Conservation (phyloP, 2,797 vertebrate species). For the Pseudopleuronectes americanus region DNA sequence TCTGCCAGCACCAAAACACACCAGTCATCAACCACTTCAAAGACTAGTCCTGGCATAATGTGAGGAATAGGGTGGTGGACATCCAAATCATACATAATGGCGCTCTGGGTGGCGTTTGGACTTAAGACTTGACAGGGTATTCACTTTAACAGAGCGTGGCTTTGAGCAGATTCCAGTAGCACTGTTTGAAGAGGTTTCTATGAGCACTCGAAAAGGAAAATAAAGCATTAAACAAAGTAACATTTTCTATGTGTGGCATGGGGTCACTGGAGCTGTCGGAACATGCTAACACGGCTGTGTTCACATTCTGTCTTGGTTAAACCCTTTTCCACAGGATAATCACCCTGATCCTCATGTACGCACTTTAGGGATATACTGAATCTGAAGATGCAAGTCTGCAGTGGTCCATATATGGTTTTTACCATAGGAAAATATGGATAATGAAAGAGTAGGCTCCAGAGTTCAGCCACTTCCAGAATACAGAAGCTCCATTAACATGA, state of each 20-base stretch:
- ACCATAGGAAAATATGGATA: slow-evolving; percentile 49
- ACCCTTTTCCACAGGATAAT: slow-evolving; percentile 66
- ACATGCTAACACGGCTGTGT: slow-evolving; percentile 58
- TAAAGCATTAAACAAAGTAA: slow-evolving; percentile 59
- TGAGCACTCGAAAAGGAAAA: slow-evolving; percentile 60
- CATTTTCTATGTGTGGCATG: slow-evolving; percentile 38
- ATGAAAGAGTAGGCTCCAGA: slow-evolving; percentile 30
- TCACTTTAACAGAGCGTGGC: slow-evolving; percentile 39
- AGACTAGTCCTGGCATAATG: slow-evolving; percentile 45
- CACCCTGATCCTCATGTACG: slow-evolving; percentile 32
- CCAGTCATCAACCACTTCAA: slow-evolving; percentile 52
- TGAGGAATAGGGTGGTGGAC: slow-evolving; percentile 22
- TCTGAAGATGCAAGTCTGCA: slow-evolving; percentile 38
- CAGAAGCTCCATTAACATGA: slow-evolving; percentile 20
- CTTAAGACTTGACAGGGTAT: slow-evolving; percentile 46
- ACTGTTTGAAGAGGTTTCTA: slow-evolving; percentile 56
- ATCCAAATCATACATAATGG: slow-evolving; percentile 66
- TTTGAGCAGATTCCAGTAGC: slow-evolving; percentile 58
- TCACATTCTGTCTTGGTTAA: slow-evolving; percentile 46
- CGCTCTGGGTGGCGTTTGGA: slow-evolving; percentile 48
- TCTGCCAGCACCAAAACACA: slow-evolving; percentile 83
- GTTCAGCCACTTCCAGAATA: slow-evolving; percentile 25
- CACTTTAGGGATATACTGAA: slow-evolving; percentile 44
- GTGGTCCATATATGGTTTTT: slow-evolving; percentile 40
- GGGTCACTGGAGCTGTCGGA: slow-evolving; percentile 51